A percentile compares a stretch with the other conserved stretches of the same genome.
phyloP scores from a whole-genome alignment of 2,797 vertebrate species.

The Pseudomugil gertrudae region DNA sequence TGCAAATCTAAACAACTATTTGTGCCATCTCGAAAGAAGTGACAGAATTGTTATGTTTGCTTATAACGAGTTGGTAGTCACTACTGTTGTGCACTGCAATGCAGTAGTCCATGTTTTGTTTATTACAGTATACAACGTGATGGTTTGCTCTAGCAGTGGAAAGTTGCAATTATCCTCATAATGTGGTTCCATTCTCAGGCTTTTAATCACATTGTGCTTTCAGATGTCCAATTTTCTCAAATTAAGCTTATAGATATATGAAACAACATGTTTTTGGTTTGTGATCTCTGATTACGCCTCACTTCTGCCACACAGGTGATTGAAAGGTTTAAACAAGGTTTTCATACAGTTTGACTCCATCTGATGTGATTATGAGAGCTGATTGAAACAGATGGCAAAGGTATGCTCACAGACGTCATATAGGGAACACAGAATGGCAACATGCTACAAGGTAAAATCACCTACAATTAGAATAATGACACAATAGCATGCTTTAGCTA shows the following conservation, averaged over 20 bases:
- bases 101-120: not conserved
- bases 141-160: not conserved
- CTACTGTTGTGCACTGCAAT: too few species aligned
- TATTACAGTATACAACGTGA: not conserved
- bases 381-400: not conserved
- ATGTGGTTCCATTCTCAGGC: not conserved
- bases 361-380: not conserved
- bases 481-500: not conserved
- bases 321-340: not conserved
- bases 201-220: not conserved
- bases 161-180: not conserved
- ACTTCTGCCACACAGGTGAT: not conserved
- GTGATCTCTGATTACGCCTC: conserved; percentile 6
- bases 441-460: conserved; percentile 26
- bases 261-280: not conserved
- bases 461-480: conserved; percentile 38
- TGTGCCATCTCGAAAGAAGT: not conserved
- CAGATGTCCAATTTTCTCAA: not conserved
- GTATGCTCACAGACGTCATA: conserved; percentile 13
- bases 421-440: not conserved
- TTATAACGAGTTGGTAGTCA: too few species aligned
- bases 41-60: not conserved
- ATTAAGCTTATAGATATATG: not conserved
- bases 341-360: not conserved
- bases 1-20: not conserved